These are phyloP conservation scores for Ptychadena robeensis DNA, from an alignment of 2,797 vertebrate genomes.

Conservation along the genomic window DNA sequence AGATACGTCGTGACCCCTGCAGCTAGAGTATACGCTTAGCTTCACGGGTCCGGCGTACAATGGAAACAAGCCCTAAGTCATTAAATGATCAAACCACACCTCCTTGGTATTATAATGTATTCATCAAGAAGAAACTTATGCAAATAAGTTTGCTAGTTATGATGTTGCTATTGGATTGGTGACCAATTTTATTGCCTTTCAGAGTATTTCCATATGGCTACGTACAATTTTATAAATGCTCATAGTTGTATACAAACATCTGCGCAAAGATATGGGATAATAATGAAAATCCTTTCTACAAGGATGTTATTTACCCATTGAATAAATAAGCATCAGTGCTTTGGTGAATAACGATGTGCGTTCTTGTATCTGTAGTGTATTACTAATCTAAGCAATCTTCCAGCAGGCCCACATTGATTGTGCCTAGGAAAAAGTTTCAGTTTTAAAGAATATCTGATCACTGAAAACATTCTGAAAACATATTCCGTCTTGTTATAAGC, in stretches of 20 bases:
- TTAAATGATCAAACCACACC: too few species aligned
- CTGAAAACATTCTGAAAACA: slow-evolving; percentile 22
- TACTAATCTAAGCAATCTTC: slow-evolving; percentile 2
- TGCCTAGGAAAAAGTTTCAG: background rate
- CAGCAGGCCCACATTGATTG: slow-evolving; percentile 3
- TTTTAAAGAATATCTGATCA: slow-evolving; percentile 19
- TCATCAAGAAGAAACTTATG: background rate
- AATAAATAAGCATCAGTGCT: background rate
- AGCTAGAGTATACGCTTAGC: too few species aligned
- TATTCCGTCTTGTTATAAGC: slow-evolving; percentile 2
- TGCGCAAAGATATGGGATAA: background rate
- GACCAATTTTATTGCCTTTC: background rate
- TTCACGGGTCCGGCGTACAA: too few species aligned
- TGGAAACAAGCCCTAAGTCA: too few species aligned
- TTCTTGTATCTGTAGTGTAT: background rate
- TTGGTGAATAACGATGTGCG: background rate
- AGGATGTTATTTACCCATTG: slow-evolving; percentile 1
- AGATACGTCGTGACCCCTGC: too few species aligned
- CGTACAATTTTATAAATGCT: background rate
- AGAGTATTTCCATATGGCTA: background rate
- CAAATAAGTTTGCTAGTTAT: background rate
- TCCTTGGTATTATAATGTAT: too few species aligned
- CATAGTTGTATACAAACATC: background rate
- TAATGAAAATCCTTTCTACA: background rate
- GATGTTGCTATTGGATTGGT: background rate